Evolutionary conservation across 2,888 invertebrate species (phyloP).

Genomic region (Folsomia manolachei): DNA sequence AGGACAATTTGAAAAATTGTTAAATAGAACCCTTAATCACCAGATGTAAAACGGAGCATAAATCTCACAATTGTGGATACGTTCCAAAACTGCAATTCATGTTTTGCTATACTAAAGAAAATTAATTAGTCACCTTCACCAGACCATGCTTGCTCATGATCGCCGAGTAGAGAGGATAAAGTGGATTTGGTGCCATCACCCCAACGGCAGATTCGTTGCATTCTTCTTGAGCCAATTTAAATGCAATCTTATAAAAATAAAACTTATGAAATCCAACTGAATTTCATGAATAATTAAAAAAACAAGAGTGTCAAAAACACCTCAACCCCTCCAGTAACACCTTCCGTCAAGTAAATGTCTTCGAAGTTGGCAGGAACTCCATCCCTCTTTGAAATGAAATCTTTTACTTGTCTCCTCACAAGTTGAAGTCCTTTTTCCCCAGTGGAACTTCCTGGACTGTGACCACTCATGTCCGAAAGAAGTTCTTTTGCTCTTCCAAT

Average conservation of each 20-base stretch:
- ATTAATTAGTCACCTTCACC: too few species aligned
- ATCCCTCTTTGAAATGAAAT: background rate
- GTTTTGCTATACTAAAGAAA: too few species aligned
- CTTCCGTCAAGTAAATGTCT: background rate
- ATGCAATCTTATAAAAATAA: background rate
- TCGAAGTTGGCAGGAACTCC: background rate
- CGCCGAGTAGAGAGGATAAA: conserved; percentile 5
- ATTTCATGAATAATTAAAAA: background rate
- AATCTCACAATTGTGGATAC: too few species aligned
- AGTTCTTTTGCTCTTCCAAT: background rate
- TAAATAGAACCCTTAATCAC: too few species aligned
- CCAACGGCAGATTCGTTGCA: background rate
- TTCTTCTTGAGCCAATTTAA: background rate
- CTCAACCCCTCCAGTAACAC: background rate
- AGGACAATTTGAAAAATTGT: too few species aligned
- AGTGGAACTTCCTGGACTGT: background rate
- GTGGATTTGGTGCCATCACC: background rate
- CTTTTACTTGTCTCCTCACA: background rate
- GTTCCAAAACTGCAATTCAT: too few species aligned
- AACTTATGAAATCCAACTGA: background rate
- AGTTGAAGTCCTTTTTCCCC: background rate
- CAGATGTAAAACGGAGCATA: too few species aligned
- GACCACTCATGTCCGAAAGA: background rate
- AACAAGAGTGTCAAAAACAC: too few species aligned
- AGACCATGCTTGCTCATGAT: background rate